Base-by-base conservation (phyloP, 2,797 vertebrate species). In the Microcaecilia unicolor region DNA sequence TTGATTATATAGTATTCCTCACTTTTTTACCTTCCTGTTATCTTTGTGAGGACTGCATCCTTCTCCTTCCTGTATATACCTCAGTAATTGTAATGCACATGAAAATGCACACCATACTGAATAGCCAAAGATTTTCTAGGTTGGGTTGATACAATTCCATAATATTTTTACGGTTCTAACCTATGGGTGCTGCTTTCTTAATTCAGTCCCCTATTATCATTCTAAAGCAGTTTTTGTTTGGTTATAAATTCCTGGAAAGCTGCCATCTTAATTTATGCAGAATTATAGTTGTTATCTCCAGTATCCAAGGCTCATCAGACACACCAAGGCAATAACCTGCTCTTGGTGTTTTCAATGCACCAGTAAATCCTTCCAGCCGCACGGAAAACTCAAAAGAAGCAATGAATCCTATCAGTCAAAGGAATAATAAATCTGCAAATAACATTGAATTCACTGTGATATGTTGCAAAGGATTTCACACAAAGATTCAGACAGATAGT, bases 391-490 rank as follows among this genome's bases (percentile, higher is more conserved):
- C 63, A 55, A 56, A n/a, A 69, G 61, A 54, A 67, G 62, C 40
- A 40, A 34, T 57, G 64, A 59, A 56, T 56, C 54, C 66, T 74
- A 69, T 65, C 61, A 38, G 55, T 18, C 8, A 50, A 55, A 74
- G 44, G 72, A 69, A 67, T 39, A 64, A 82, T 75, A 67, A 72
- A 70, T 77, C 67, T 73, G 49, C 63, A 57, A 71, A 64, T 72
- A 70, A 78, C 80, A 77, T 80, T 76, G 78, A 77, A 82, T 78
- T 78, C 74, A 76, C 64, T 64, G 72, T 58, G 55, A 75, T 67
- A 72, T 43, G 48, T 55, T 74, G 65, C 60, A 72, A 68, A 68
- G 65, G 70, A 62, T 67, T 48, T 48, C 78, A 68, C 61, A 63
- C 65, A 58, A 64, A 60, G 59, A 48, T 56, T 58, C 58, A 10